Conservation (phyloP, 2,113 vertebrate species). For the Gymnocephalus cernua region DNA sequence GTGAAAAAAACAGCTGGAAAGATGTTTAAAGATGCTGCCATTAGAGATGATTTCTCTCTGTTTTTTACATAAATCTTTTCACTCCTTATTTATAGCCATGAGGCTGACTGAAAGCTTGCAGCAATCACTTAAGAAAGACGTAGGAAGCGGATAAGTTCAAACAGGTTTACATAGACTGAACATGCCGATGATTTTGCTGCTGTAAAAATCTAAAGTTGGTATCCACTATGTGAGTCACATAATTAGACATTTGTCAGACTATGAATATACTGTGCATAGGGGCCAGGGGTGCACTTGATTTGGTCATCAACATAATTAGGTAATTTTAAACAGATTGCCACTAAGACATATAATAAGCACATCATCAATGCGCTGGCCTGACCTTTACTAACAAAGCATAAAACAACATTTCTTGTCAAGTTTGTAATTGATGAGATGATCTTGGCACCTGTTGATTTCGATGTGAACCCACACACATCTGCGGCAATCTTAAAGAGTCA, state of each 20-base stretch:
- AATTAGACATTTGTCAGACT: not conserved
- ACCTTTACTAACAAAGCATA: too few relatives aligned
- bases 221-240: not conserved
- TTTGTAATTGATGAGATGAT: not conserved
- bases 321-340: too few relatives aligned
- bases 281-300: too few relatives aligned
- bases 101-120: constrained; percentile 32
- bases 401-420: not conserved
- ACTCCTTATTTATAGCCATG: not conserved
- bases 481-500: too few relatives aligned
- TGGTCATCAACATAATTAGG: too few relatives aligned
- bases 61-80: constrained; percentile 43
- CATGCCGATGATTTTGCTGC: not conserved
- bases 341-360: too few relatives aligned
- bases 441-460: not conserved
- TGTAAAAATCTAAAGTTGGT: not conserved
- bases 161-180: constrained; percentile 4
- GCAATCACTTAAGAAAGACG: constrained; percentile 26
- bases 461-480: not conserved
- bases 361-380: too few relatives aligned
- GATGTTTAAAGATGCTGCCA: constrained; percentile 37
- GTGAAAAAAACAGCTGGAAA: constrained; percentile 38
- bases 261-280: too few relatives aligned
- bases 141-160: constrained; percentile 12
- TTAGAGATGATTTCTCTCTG: constrained; percentile 33